phyloP scores from a whole-genome alignment of 2,797 vertebrate species.

The Prunella strophiata region DNA sequence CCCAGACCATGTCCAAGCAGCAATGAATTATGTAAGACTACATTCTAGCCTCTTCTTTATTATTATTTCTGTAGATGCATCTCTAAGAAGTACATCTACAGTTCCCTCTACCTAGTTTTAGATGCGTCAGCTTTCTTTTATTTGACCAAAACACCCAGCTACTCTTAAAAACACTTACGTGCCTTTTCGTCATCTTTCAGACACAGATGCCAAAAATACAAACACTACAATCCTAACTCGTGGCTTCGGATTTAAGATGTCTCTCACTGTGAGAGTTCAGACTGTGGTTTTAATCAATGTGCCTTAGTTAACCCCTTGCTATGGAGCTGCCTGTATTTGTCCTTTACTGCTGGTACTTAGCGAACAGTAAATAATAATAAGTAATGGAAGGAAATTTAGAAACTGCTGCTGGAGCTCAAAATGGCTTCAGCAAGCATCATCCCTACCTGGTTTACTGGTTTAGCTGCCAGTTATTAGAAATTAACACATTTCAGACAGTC shows the following conservation, averaged over 20 bases:
- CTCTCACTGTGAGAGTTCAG: neutral
- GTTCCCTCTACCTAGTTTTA: constrained; percentile 16
- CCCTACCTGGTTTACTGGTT: neutral
- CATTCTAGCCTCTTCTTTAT: constrained; percentile 74
- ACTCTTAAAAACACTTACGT: neutral
- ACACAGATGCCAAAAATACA: neutral
- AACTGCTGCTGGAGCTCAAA: neutral
- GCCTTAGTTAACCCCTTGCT: neutral
- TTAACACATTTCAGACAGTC: constrained; percentile 27
- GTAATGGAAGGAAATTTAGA: neutral
- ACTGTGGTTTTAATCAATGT: neutral
- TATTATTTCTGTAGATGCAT: constrained; percentile 67
- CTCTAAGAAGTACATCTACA: constrained; percentile 25
- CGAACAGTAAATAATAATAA: neutral
- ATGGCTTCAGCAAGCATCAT: neutral
- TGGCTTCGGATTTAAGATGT: neutral
- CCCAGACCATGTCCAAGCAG: constrained; percentile 74
- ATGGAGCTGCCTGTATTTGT: neutral
- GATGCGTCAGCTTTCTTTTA: neutral
- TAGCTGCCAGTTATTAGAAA: constrained; percentile 36
- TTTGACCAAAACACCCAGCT: neutral
- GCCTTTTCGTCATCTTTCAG: neutral
- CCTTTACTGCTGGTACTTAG: neutral
- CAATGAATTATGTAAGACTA: constrained; percentile 77
- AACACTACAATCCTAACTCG: neutral